Conservation (phyloP, 2,113 vertebrate species). For the Nerophis ophidion region DNA sequence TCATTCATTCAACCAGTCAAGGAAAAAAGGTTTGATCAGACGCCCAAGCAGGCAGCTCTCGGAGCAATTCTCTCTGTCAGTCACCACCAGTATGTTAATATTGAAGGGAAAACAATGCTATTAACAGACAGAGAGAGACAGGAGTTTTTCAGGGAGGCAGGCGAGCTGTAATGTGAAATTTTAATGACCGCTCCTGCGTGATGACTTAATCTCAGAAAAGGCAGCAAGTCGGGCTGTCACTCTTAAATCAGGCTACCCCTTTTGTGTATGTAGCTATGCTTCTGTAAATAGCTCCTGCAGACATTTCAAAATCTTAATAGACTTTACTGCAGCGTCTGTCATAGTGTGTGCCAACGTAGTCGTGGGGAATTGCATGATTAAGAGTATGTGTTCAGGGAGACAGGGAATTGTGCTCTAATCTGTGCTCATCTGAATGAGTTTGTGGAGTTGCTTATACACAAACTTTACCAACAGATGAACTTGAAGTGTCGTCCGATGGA, state of each 20-base stretch:
- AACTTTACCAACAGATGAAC: slow-evolving; percentile 1
- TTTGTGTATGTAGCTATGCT: slow-evolving; percentile 39
- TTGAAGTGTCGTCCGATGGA: no score
- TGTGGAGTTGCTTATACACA: slow-evolving; percentile 39
- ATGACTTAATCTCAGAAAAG: slow-evolving; percentile 45
- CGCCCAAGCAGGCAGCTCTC: slow-evolving; percentile 34
- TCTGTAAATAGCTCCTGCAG: slow-evolving; percentile 51
- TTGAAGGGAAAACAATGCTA: slow-evolving; percentile 55
- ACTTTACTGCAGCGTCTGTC: slow-evolving; percentile 45
- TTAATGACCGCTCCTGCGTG: slow-evolving; percentile 58
- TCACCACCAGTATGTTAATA: slow-evolving; percentile 62
- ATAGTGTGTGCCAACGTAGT: slow-evolving; percentile 52
- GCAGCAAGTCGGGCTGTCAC: slow-evolving; percentile 41
- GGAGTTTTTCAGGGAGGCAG: slow-evolving; percentile 34
- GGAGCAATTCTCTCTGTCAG: slow-evolving; percentile 41
- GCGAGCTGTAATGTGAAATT: slow-evolving; percentile 63
- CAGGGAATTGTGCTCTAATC: slow-evolving; percentile 54
- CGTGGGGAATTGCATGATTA: slow-evolving; percentile 62
- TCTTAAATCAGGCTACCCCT: slow-evolving; percentile 44
- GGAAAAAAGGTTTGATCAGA: slow-evolving; percentile 53
- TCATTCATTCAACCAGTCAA: slow-evolving; percentile 43
- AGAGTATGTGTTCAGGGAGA: slow-evolving; percentile 62
- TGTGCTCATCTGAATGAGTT: slow-evolving; percentile 51
- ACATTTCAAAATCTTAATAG: slow-evolving; percentile 64
- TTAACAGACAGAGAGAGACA: slow-evolving; percentile 51